Base-by-base conservation (phyloP, 2,888 invertebrate genomes). In the Ectemnius cavifrons region DNA sequence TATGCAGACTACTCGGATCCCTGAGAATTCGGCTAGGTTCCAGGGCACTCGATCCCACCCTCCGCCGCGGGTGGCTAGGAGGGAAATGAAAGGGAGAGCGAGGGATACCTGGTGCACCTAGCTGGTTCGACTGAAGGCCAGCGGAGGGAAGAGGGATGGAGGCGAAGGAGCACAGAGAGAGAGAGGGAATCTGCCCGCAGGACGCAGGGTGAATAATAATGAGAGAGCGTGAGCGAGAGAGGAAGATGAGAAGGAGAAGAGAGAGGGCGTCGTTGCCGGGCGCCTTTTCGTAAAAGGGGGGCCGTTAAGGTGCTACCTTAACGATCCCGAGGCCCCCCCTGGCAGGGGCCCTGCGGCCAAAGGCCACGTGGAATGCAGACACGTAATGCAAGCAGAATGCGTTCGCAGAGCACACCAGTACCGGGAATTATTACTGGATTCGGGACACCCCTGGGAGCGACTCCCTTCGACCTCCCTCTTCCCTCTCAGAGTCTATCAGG, bases 341-440 rank as follows among this genome's bases (percentile, higher is more conserved):
- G 52, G 61, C 68, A 52, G 62, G 68, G 73, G 52, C n/a, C 52
- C 52, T 77, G 83, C 83, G 87, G 87, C 82, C 86, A 87, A 87
- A 87, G 87, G 88, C 86, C 88, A 88, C 84, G 80, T 80, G 87
- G 89, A 89, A 89, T 88, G 88, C 85, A 88, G 89, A 88, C 89
- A 89, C 89, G 89, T 89, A 89, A 89, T 81, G 88, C 86, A 86
- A 84, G 84, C 88, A 88, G 88, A 89, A 89, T 89, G 88, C 82
- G 83, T 79, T 78, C 75, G 75, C 74, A 84, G 85, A 37, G 77
- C 71, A 16, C 71, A 75, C 73, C 78, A 78, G 78, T 78, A 71
- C 69, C 66, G 82, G 85, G 84, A 87, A 88, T 87, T 87, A 89
- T 89, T 89, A 85, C 86, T 83, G 82, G 83, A 85, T 85, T 83